These are phyloP conservation scores for Ennomos fuscantarius DNA, from an alignment of 2,888 invertebrate species.

Conservation along the genomic window DNA sequence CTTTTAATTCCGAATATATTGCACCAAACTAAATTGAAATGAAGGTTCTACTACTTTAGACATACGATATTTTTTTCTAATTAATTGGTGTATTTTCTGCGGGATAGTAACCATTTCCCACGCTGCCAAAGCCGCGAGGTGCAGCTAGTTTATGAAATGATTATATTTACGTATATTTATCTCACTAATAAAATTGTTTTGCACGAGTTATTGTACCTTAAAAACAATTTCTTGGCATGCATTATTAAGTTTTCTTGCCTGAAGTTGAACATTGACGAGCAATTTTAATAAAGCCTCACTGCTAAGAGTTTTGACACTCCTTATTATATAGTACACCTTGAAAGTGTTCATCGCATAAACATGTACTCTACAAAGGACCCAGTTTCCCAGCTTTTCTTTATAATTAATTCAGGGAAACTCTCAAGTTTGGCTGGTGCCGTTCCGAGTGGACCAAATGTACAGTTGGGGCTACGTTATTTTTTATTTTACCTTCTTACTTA, in stretches of 20 bases:
- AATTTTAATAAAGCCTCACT: constrained; percentile 58
- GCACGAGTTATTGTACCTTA: constrained; percentile 31
- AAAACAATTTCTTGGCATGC: constrained; percentile 59
- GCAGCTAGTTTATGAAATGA: too few species aligned
- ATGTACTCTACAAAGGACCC: constrained; percentile 42
- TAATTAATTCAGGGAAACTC: constrained; percentile 60
- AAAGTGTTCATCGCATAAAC: constrained; percentile 36
- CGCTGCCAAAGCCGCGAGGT: too few species aligned
- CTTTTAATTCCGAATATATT: too few species aligned
- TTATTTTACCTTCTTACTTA: constrained; percentile 34
- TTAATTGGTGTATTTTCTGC: too few species aligned
- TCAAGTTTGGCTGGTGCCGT: constrained; percentile 39
- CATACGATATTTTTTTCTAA: too few species aligned
- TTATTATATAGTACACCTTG: constrained; percentile 24
- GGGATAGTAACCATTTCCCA: too few species aligned
- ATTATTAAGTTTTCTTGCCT: constrained; percentile 60
- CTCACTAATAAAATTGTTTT: not conserved
- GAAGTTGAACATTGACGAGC: constrained; percentile 51
- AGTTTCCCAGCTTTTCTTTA: constrained; percentile 54
- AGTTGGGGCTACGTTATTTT: constrained; percentile 31
- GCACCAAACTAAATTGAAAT: too few species aligned
- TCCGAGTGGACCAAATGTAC: constrained; percentile 36
- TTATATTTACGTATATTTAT: not conserved
- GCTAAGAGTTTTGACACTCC: constrained; percentile 37
- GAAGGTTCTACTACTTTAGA: too few species aligned